Base-by-base conservation (phyloP, 2,113 vertebrate genomes). In the Chaetodon trifascialis region DNA sequence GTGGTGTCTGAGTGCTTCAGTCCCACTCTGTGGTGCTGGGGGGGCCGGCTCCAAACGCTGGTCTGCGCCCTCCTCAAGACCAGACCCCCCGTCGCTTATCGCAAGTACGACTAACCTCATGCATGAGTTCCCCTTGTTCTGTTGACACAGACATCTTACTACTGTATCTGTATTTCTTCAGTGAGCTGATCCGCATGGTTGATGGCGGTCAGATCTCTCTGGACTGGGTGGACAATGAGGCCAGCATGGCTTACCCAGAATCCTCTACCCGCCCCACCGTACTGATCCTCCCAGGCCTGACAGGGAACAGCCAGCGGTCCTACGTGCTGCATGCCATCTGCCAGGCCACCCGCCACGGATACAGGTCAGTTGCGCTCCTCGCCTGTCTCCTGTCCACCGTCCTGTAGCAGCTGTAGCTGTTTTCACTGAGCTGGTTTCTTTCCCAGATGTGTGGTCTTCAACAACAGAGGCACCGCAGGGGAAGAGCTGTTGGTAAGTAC, bases 151-250 rank as follows among this genome's bases (percentile, higher is more conserved):
- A 21, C 55, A 40, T 16, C 73, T 49, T 56, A 68, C 19, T 5
- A 12, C 19, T 23, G 1, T 56, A 7, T 65, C 16, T 15, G 3
- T 30, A 16, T 23, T 60, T 52, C 55, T 8, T 58, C 71, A 93
- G 97, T 76, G 96, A 97, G 86, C 77, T 95, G 70, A 94, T 98
- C 30, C 76, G 79, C 44, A 97, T 96, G 0, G 67, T 80, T 0
- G 97, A 97, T 2, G 96, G 97, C 0, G 96, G 97, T 21, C 97
- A 96, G 89, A 89, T 98, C 73, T 93, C 95, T n/a, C 88, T 97
- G 59, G 97, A 98, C 84, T 97, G 96, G 96, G 83, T 93, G 5
- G 93, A 94, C 65, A 95, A 93, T 76, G 15, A 58, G 0, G 34
- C 59, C 51, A 95, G 91, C 14, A 2, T 3, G 0, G 64, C 70